Evolutionary conservation across 2,113 vertebrate species (phyloP), one percentile per base, ranked within the genome.

Genomic region (Upupa epops): DNA sequence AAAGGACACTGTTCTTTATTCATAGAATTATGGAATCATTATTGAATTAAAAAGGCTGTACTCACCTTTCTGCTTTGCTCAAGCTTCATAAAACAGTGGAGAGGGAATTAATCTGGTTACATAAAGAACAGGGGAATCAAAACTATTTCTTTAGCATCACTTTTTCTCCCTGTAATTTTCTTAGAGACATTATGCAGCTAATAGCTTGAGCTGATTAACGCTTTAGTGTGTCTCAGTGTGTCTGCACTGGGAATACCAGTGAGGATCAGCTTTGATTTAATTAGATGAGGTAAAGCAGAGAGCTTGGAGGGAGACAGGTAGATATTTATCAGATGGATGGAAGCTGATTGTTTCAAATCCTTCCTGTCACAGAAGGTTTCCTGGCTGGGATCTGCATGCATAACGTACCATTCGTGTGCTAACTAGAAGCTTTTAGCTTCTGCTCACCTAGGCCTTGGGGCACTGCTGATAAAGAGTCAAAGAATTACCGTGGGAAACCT

Each of bases 191-290:
- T 82, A 55, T 85, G 58, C 89, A 7, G 51, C 71, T 94, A 87
- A 94, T 94, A 87, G 86, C 95, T 88, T 92, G 81, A 96, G 84
- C 88, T 64, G 91, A 93, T 94, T 85, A 89, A 77, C 3, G 56
- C 81, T 25, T 89, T 75, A 86, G 71, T 49, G 29, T 65, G 83
- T 87, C 77, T 90, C 46, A n/a, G n/a, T n/a, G n/a, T n/a, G n/a
- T n/a, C n/a, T n/a, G 56, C 55, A 14, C 75, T 68, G 90, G 36
- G 85, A 84, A 79, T 75, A 77, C 84, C 70, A 32, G 60, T 16
- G 83, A 68, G 68, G 89, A 95, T 94, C 75, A 83, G 79, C 83
- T 89, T 90, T 71, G 59, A 48, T 90, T 91, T 95, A 96, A 94
- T 94, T 77, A 92, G 89, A 86, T 91, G 83, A 88, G 69, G 89